Evolutionary conservation across 2,113 vertebrate genomes (phyloP).

Genomic region (Carassius carassius): DNA sequence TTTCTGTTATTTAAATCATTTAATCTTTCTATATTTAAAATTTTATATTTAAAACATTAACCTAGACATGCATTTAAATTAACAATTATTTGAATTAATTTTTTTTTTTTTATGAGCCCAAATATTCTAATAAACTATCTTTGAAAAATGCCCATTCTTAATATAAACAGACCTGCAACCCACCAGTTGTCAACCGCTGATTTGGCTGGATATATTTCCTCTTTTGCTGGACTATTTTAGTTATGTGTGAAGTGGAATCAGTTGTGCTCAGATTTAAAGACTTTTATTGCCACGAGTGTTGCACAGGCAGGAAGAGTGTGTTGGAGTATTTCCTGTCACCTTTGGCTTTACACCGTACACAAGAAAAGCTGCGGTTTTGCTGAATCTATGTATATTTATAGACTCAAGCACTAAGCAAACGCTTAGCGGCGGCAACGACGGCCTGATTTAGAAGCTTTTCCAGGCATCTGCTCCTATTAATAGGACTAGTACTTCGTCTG

Average conservation of each 20-base stretch:
- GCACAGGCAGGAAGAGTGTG: conserved; percentile 70
- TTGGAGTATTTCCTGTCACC: conserved; percentile 73
- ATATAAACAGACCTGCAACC: background rate
- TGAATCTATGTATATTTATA: conserved; percentile 45
- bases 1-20: no score
- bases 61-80: no score
- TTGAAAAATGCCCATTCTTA: no score
- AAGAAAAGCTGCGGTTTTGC: conserved; percentile 58
- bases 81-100: no score
- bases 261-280: conserved; percentile 20
- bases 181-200: background rate
- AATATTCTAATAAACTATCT: no score
- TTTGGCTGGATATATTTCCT: background rate
- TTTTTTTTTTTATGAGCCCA: no score
- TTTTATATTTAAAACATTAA: no score
- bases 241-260: conserved; percentile 12
- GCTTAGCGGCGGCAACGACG: background rate
- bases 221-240: background rate
- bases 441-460: background rate
- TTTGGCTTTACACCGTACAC: conserved; percentile 58
- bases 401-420: background rate
- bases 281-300: conserved; percentile 56
- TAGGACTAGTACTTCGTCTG: conserved; percentile 21
- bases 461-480: conserved; percentile 9
- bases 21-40: no score